These are phyloP conservation scores for Ostrea edulis DNA, from an alignment of 1,140 invertebrate genomes.

Conservation along the genomic window DNA sequence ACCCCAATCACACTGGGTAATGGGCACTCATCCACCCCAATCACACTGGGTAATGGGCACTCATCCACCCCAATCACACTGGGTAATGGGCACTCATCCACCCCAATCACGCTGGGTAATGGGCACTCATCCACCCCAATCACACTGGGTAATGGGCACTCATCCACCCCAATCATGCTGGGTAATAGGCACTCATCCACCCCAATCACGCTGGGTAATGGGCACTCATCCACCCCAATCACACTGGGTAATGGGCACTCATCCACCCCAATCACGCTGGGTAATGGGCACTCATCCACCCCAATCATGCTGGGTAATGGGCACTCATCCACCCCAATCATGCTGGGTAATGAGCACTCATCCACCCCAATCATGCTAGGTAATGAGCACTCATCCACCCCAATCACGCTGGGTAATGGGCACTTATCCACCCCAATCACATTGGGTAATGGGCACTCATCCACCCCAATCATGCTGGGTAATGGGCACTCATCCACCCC, in stretches of 20 bases:
- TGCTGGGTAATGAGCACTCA: slow-evolving; percentile 65
- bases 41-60: slow-evolving; percentile 90
- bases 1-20: too few relatives aligned
- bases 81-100: slow-evolving; percentile 85
- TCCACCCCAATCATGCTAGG: slow-evolving; percentile 99
- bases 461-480: slow-evolving; percentile 24
- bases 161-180: slow-evolving; percentile 98
- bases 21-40: slow-evolving; percentile 98
- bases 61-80: background rate
- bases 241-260: slow-evolving; percentile 88
- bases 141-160: slow-evolving; percentile 24
- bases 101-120: slow-evolving; percentile 97
- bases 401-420: slow-evolving; percentile 1
- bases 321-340: background rate
- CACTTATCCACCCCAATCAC: slow-evolving; percentile 98
- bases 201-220: slow-evolving; percentile 1
- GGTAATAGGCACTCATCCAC: slow-evolving; percentile 81
- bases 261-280: slow-evolving; percentile 6
- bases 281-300: slow-evolving; percentile 87
- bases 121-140: background rate
- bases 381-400: slow-evolving; percentile 74
- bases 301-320: slow-evolving; percentile 95
- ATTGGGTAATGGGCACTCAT: slow-evolving; percentile 85
- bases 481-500: slow-evolving; percentile 90
- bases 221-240: slow-evolving; percentile 95